Conservation (phyloP, 2,113 vertebrate genomes). For the Spea multiplicata region DNA sequence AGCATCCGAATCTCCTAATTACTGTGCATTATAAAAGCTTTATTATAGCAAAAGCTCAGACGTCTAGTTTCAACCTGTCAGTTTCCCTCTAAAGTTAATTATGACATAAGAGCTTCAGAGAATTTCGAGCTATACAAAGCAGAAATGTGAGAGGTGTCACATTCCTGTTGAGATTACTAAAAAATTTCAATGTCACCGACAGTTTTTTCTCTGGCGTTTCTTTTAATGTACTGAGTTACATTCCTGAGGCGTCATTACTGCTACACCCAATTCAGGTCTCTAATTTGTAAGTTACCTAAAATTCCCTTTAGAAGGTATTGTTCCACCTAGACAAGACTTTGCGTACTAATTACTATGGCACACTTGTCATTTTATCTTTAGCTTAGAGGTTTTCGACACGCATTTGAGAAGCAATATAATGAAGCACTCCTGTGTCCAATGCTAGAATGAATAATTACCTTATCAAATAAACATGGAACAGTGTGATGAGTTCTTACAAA, state of each 20-base stretch:
- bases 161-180: conserved; percentile 26
- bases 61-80: conserved; percentile 30
- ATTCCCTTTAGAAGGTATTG: neutral
- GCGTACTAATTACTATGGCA: too few species aligned
- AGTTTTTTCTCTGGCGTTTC: neutral
- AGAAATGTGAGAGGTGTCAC: conserved; percentile 18
- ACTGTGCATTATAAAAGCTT: neutral
- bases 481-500: too few species aligned
- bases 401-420: too few species aligned
- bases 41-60: conserved; percentile 5
- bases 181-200: conserved; percentile 12
- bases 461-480: too few species aligned
- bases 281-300: neutral
- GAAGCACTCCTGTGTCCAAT: too few species aligned
- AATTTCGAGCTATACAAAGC: conserved; percentile 5
- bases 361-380: too few species aligned
- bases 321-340: too few species aligned
- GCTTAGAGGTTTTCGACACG: too few species aligned
- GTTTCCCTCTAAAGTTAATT: conserved; percentile 19
- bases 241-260: conserved; percentile 12
- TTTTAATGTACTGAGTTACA: conserved; percentile 15
- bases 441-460: too few species aligned
- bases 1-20: conserved; percentile 13
- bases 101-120: conserved; percentile 16
- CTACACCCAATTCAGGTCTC: conserved; percentile 9